Base-by-base conservation (phyloP, 2,797 vertebrate genomes). In the Rhyacichthys aspro region DNA sequence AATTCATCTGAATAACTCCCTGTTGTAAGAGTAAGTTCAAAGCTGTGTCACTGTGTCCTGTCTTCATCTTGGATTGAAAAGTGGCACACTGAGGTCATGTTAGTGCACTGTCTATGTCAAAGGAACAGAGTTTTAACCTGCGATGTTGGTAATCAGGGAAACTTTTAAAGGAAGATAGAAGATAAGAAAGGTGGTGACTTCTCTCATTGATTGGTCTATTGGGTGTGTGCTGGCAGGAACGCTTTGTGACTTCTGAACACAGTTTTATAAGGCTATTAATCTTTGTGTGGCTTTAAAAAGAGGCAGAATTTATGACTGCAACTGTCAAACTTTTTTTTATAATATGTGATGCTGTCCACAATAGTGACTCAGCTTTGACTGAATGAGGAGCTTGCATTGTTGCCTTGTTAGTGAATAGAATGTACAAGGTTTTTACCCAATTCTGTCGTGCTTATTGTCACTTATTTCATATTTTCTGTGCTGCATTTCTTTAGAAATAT, bases 261-360 rank as follows among this genome's bases (percentile, higher is more conserved):
- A 68, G 76, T 70, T 43, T 61, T 72, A 53, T 57, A 47, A 54
- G 43, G 34, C 55, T 44, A 63, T 76, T 68, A 74, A 38, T 77
- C 45, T 79, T 63, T 59, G 45, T 61, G 59, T 38, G 58, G 39
- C 56, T 53, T 15, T 43, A 72, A 69, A 37, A 63, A 41, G 65
- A 70, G 48, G 46, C 71, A 65, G 64, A 65, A 75, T 61, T 53
- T 75, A 15, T 73, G 86, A 82, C 79, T 81, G 75, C 53, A 41
- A 59, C 43, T 72, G 82, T 83, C 76, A 74, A 79, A 78, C 70
- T 56, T 28, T 43, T 63, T n/a, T 44, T 70, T 47, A 1, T 15
- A 17, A 60, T 49, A 45, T 52, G 17, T 49, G 38, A 64, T 23
- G 23, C 43, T 43, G 34, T 50, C 23, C 19, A 42, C 46, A 54